These are phyloP conservation scores for Perdix hodgsoniae DNA, from an alignment of 2,797 vertebrate species.

Conservation along the genomic window DNA sequence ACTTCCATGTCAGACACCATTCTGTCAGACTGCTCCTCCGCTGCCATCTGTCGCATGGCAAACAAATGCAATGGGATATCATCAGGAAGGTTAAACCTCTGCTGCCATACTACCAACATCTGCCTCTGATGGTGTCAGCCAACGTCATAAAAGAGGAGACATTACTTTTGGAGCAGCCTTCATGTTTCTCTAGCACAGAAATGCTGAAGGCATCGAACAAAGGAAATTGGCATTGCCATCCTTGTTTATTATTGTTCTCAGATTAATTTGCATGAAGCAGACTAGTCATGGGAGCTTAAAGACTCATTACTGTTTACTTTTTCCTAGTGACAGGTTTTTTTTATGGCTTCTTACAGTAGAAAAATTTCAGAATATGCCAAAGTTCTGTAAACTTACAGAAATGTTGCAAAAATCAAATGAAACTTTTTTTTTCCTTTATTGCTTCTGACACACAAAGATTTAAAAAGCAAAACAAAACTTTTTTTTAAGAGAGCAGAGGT, in stretches of 20 bases:
- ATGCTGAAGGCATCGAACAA: not conserved
- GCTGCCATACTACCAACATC: too few species aligned
- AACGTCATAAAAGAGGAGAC: not conserved
- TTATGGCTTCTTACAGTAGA: constrained; percentile 35
- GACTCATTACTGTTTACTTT: not conserved
- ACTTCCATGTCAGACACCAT: not conserved
- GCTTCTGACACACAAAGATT: not conserved
- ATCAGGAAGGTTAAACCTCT: not conserved
- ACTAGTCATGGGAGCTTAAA: not conserved
- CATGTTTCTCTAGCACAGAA: not conserved
- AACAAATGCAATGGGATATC: not conserved
- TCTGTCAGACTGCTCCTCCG: not conserved
- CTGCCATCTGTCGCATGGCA: not conserved
- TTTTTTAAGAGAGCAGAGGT: not conserved
- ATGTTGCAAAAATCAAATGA: constrained; percentile 15
- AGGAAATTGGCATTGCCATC: not conserved
- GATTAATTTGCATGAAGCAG: not conserved
- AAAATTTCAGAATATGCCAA: not conserved
- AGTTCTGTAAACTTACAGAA: constrained; percentile 6
- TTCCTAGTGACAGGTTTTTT: not conserved
- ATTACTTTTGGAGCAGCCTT: not conserved
- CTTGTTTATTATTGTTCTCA: constrained; percentile 1
- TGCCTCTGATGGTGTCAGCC: not conserved
- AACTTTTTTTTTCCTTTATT: not conserved
- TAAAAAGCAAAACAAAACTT: not conserved